Evolutionary conservation across 30 jellyfish, hydroid and myxozoan genomes (phyloP).

Genomic region (Aurelia aurita complex sp. Pacific): DNA sequence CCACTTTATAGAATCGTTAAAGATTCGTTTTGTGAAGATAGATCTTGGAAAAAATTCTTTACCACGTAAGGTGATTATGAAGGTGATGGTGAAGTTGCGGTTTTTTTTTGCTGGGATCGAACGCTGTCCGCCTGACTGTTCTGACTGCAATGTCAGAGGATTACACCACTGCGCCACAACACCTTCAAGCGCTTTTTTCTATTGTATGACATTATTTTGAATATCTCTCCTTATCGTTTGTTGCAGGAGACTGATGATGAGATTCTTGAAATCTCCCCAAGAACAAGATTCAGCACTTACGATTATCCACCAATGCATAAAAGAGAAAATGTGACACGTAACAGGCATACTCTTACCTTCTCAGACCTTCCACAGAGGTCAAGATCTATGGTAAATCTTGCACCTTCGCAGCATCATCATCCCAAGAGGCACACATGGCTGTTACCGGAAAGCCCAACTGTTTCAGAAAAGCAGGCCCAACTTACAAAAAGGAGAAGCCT

Average conservation of each 20-base stretch:
- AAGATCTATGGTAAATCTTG: constrained; percentile 53
- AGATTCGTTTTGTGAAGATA: too few species aligned
- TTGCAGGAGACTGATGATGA: constrained; percentile 31
- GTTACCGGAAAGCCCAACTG: constrained; percentile 87
- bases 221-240: background rate
- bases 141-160: too few species aligned
- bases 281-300: constrained; percentile 39
- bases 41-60: too few species aligned
- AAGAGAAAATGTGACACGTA: constrained; percentile 5
- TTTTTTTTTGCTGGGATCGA: too few species aligned
- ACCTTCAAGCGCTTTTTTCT: too few species aligned
- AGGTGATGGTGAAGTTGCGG: too few species aligned
- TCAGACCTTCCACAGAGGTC: constrained; percentile 63
- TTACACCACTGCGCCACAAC: too few species aligned
- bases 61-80: too few species aligned
- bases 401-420: constrained; percentile 12
- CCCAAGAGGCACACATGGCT: constrained; percentile 63
- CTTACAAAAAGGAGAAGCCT: constrained; percentile 52
- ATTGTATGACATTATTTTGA: too few species aligned
- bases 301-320: background rate
- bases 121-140: too few species aligned
- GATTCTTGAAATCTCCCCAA: constrained; percentile 32
- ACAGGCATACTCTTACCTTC: constrained; percentile 23
- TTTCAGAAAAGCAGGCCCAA: constrained; percentile 72
- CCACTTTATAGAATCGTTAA: too few species aligned